A percentile compares a stretch with the other conserved stretches of the same genome.
phyloP scores from a whole-genome alignment of 2,888 invertebrate genomes.

The Gastracanthus pulcherrimus region DNA sequence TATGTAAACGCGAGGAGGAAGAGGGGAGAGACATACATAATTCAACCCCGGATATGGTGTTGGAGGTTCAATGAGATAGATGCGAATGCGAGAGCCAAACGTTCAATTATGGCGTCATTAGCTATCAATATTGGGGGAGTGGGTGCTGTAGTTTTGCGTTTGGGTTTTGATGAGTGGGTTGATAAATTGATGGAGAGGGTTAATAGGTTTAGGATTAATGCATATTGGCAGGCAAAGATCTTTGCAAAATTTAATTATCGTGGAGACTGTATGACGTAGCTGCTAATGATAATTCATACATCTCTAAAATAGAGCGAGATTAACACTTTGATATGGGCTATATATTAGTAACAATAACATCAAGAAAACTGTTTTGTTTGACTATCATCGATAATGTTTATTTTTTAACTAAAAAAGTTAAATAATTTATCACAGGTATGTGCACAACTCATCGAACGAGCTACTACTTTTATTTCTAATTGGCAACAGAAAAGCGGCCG shows the following conservation, averaged over 20 bases:
- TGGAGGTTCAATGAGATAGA: background rate
- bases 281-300: no score
- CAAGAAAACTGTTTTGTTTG: no score
- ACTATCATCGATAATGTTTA: no score
- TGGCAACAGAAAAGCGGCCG: background rate
- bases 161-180: no score
- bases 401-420: background rate
- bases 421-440: background rate
- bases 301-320: no score
- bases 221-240: no score
- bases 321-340: no score
- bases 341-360: no score
- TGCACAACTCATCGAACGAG: background rate
- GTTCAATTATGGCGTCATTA: conserved; percentile 40
- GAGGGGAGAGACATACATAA: conserved; percentile 27
- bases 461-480: conserved; percentile 10
- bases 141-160: background rate
- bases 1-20: conserved; percentile 15
- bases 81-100: background rate
- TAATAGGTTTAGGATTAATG: no score
- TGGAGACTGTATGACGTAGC: no score
- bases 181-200: no score
- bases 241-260: no score
- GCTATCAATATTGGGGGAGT: background rate
- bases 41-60: conserved; percentile 22